These are phyloP conservation scores for Bombus impatiens DNA, from an alignment of 1,140 invertebrate genomes.

Conservation along the genomic window DNA sequence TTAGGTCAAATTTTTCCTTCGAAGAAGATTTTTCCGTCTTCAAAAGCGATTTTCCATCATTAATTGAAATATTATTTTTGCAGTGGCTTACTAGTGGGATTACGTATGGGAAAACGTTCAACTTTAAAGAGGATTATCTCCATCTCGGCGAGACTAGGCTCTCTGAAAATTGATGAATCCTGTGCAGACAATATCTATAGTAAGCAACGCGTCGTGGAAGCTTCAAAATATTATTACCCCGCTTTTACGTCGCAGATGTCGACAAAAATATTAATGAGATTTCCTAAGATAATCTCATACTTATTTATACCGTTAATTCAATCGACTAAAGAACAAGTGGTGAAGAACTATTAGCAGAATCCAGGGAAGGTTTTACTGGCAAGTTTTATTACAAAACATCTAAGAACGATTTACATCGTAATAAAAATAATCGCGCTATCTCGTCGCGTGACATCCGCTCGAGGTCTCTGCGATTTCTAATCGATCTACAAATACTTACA, in stretches of 20 bases:
- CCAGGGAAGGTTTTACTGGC: not conserved
- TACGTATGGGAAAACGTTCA: too few species aligned
- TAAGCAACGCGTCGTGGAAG: too few species aligned
- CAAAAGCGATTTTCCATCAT: too few species aligned
- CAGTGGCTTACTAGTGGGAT: too few species aligned
- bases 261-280: not conserved
- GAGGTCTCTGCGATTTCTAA: not conserved
- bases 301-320: not conserved
- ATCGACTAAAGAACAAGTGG: not conserved
- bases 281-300: not conserved
- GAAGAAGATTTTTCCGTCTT: too few species aligned
- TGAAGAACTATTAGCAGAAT: not conserved
- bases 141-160: too few species aligned
- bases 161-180: too few species aligned
- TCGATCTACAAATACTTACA: conserved; percentile 10
- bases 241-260: not conserved
- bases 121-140: too few species aligned
- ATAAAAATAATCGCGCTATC: not conserved
- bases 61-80: too few species aligned
- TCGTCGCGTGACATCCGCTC: not conserved
- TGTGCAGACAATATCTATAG: too few species aligned
- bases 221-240: too few species aligned
- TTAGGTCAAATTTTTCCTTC: too few species aligned
- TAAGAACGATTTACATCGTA: not conserved
- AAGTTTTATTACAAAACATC: conserved; percentile 6